Percentiles rank a stretch among this genome's conserved stretches.
Evolutionary conservation across 2,113 vertebrate species (phyloP).

Genomic region (Synchiropus splendidus): DNA sequence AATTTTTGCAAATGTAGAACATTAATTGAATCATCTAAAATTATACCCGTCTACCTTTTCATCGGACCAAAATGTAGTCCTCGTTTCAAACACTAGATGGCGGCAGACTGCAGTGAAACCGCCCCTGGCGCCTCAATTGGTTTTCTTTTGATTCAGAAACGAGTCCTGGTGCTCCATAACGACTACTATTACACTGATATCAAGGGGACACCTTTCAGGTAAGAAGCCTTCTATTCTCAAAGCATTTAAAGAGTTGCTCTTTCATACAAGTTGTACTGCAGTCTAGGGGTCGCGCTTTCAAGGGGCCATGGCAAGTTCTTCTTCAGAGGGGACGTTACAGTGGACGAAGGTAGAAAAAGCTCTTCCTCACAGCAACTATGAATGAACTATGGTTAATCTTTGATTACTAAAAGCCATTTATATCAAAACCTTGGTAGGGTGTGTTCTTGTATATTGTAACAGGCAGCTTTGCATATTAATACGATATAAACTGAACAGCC

Average conservation of each 20-base stretch:
- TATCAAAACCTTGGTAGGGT: too few species aligned
- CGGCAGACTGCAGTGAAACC: conserved; percentile 31
- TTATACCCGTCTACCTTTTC: neutral
- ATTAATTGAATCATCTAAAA: neutral
- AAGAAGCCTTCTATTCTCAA: too few species aligned
- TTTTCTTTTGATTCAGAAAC: conserved; percentile 75
- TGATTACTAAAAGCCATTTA: too few species aligned
- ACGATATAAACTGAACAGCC: too few species aligned
- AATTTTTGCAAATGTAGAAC: conserved; percentile 25
- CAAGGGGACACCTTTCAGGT: conserved; percentile 98
- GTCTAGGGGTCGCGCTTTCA: conserved; percentile 93
- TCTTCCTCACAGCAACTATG: too few species aligned
- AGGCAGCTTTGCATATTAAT: too few species aligned
- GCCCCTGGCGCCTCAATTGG: neutral
- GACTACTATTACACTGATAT: conserved; percentile 99
- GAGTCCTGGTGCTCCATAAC: conserved; percentile 94
- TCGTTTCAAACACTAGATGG: conserved; percentile 48
- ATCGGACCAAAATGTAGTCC: neutral
- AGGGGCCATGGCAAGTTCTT: conserved; percentile 94
- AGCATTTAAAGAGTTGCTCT: too few species aligned
- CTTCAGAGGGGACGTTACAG: conserved; percentile 91
- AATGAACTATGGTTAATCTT: too few species aligned
- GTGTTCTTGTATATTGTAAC: too few species aligned
- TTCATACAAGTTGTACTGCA: conserved; percentile 60
- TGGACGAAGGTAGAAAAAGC: conserved; percentile 84